Evolutionary conservation across 1,140 invertebrate genomes (phyloP), one percentile per base, ranked within the genome.

Genomic region (Helicorthomorpha holstii): DNA sequence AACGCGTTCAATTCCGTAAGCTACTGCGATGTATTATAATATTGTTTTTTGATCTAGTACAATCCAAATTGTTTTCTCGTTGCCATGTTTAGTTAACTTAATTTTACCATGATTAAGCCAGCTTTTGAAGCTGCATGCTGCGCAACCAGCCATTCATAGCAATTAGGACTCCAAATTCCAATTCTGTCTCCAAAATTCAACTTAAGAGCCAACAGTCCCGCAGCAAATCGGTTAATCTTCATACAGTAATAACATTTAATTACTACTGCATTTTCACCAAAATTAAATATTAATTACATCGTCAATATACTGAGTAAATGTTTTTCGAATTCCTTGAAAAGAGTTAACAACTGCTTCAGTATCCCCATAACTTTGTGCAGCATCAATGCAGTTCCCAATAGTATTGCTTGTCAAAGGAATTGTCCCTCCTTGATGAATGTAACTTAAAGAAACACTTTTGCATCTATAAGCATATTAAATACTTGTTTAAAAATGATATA

Each of bases 81-180:
- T 41, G 38, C 38, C 38, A 41, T 41, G 38, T n/a, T 12, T 41
- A 41, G 12, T 12, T 41, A 41, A 19, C 4, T 46, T 4, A 46
- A 34, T 7, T 34, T 34, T 34, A 88, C 91, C 52, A 83, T 66
- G 53, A 92, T 75, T 0, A 92, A 66, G 0, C 93, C 94, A 12
- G 80, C 78, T 56, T 88, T 79, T 0, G 81, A 78, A 2, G 83
- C 79, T 1, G 82, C 91, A 56, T 88, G 71, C 58, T 82, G 75
- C 0, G 78, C 71, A 0, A 93, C 60, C 2, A 84, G 71, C 90
- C 91, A 98, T 60, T 86, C 80, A 3, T 79, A 61, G 24, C 74
- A 73, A 67, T 96, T 98, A 0, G 90, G 88, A 0, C 81, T 79
- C 84, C 86, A 95, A 14, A 97, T 71, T 0, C 83, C 92, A 1